Evolutionary conservation across 2,113 vertebrate species (phyloP), one percentile per base, ranked within the genome.

Genomic region (Marmota monax): DNA sequence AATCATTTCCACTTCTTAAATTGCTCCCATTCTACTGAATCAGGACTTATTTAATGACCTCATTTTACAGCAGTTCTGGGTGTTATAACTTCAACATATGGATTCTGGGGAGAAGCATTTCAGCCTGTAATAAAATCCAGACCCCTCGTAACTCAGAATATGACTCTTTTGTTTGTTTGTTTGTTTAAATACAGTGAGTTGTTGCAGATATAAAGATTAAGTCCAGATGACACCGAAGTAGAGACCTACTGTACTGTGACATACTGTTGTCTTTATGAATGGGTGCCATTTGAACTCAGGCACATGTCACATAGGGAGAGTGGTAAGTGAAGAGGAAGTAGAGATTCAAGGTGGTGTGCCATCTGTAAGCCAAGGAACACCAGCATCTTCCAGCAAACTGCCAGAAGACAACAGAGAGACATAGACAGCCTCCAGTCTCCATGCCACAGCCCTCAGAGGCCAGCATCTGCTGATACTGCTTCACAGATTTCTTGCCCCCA

Each of bases 401-500:
- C 1, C 20, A 51, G 58, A 74, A n/a, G 2, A 34, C 34, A 20
- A 3, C 6, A 70, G 48, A 80, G 11, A 17, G 2, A 20, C 18
- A 48, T 16, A 4, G 69, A 58, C 51, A 88, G 12, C 34, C 9
- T 42, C 27, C 53, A 63, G 1, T 58, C 56, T 37, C 17, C 22
- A 3, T n/a, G 18, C 20, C 29, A 67, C 17, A 58, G 1, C 7
- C 22, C 39, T 80, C 23, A 29, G n/a, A 76, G 78, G 12, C 7
- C 34, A 69, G 20, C 10, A 42, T 23, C 7, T 7, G 14, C 17
- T 39, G 27, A 92, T 0, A 58, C 4, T 3, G 69, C 27, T 29
- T 22, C 42, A 37, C 0, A 4, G 32, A 42, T 1, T 7, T 34
- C 3, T 0, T 22, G 7, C 7, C 27, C n/a, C 39, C 3, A 48